Evolutionary conservation across 1,140 invertebrate species (phyloP).

Genomic region (Drosophila bifasciata): DNA sequence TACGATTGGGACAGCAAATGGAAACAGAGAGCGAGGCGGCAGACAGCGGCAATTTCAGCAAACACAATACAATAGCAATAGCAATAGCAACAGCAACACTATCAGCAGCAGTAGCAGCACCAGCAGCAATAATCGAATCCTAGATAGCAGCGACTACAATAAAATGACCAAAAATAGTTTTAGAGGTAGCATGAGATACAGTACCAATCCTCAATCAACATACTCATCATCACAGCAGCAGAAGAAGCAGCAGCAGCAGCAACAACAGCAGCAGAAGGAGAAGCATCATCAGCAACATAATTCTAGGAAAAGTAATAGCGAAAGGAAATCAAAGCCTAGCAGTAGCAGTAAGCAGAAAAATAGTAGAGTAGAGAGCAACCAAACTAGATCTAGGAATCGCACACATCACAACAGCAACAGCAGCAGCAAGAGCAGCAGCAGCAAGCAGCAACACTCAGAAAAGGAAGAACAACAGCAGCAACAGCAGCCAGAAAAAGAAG

Average conservation of each 20-base stretch:
- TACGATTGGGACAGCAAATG: slow-evolving; percentile 67
- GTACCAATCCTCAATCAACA: slow-evolving; percentile 66
- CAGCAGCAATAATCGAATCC: slow-evolving; percentile 53
- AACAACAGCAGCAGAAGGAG: slow-evolving; percentile 34
- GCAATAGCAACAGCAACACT: slow-evolving; percentile 36
- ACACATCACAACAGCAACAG: slow-evolving; percentile 29
- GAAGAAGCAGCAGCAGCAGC: slow-evolving; percentile 52
- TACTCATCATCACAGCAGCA: slow-evolving; percentile 78
- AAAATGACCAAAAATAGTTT: slow-evolving; percentile 84
- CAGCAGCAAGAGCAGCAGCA: slow-evolving; percentile 18
- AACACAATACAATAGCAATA: slow-evolving; percentile 41
- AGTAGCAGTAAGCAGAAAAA: slow-evolving; percentile 50
- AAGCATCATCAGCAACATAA: slow-evolving; percentile 47
- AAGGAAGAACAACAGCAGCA: slow-evolving; percentile 14
- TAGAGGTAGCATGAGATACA: slow-evolving; percentile 82
- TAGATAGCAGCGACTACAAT: slow-evolving; percentile 74
- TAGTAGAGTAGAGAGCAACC: slow-evolving; percentile 57
- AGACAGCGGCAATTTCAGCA: slow-evolving; percentile 67
- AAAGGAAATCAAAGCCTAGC: slow-evolving; percentile 68
- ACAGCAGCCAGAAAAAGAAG: slow-evolving; percentile 21
- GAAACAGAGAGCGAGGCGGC: slow-evolving; percentile 57
- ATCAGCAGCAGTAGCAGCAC: slow-evolving; percentile 36
- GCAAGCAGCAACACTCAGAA: slow-evolving; percentile 27
- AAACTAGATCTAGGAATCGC: slow-evolving; percentile 53
- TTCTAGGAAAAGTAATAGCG: slow-evolving; percentile 75